Base-by-base conservation (phyloP, 2,797 vertebrate genomes). In the Sebastes diploproa region DNA sequence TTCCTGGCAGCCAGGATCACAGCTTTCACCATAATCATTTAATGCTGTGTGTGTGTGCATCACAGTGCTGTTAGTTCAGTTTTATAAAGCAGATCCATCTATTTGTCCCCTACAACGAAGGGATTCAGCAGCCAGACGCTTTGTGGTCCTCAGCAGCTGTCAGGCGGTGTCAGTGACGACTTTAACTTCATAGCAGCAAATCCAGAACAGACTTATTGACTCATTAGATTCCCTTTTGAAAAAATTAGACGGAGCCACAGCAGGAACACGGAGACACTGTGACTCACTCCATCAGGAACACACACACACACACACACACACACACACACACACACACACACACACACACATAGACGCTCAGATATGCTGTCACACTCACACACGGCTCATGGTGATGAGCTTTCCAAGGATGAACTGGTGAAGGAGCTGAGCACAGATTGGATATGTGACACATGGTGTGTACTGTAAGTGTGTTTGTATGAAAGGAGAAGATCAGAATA, bases 181-280 rank as follows among this genome's bases (percentile, higher is more conserved):
- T 90, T 88, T 78, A 78, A 86, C 89, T 90, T 76, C 54, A 76
- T 55, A 32, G 6, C 72, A 68, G 76, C 73, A 75, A 74, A 88
- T 76, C 75, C 74, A 78, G 42, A 82, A 62, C 76, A 82, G 74
- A 84, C 66, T 20, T 11, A 65, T 56, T 73, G 76, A 80, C 29
- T 77, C 80, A 80, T 83, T 76, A 67, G 42, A 81, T 55, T 78
- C 52, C 34, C 27, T 38, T 73, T 42, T 36, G 42, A 79, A 77
- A 46, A 80, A 77, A 76, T 83, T 75, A 25, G 71, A 89, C 52
- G 74, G 82, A 83, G 81, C 70, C 75, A 75, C 80, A 83, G 89
- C 81, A 84, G 82, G 75, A 74, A 52, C 68, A 46, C 69, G 66
- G 68, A 78, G 38, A 88, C 61, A 22, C 27, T 82, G 73, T 89